phyloP scores from a whole-genome alignment of 1,140 invertebrate species.

The Hylaeus anthracinus region DNA sequence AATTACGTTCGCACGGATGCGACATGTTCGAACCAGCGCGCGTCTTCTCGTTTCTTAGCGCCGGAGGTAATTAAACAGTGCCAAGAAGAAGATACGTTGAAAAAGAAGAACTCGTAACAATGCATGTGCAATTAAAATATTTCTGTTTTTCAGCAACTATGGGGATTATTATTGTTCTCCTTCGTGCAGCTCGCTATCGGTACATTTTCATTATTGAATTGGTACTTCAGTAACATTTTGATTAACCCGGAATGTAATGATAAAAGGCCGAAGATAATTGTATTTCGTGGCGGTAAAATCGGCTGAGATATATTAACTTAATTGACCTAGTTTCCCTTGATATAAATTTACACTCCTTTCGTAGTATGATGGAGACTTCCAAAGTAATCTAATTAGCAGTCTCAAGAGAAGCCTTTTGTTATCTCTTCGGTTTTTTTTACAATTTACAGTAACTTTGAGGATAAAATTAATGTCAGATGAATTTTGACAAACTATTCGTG shows the following conservation, averaged over 20 bases:
- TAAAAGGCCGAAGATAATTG: background rate
- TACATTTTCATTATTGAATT: background rate
- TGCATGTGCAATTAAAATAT: conserved; percentile 18
- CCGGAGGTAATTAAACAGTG: background rate
- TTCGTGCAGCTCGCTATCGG: background rate
- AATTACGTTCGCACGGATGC: conserved; percentile 3
- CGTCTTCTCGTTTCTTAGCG: conserved; percentile 1
- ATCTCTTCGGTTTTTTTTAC: background rate
- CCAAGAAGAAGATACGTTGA: background rate
- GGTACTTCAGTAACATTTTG: background rate
- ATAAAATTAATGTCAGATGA: too few species aligned
- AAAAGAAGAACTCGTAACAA: conserved; percentile 21
- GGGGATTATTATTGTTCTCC: background rate
- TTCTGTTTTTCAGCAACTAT: background rate
- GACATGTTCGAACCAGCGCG: background rate
- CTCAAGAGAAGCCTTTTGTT: background rate
- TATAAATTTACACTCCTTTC: background rate
- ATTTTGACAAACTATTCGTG: too few species aligned
- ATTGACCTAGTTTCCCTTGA: background rate
- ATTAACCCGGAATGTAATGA: background rate
- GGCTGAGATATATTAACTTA: background rate
- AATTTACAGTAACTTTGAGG: background rate
- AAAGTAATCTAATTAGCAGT: background rate
- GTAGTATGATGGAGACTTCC: background rate
- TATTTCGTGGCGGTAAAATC: background rate